phyloP scores from a whole-genome alignment of 2,888 invertebrate genomes.

The Orchestes rusci region DNA sequence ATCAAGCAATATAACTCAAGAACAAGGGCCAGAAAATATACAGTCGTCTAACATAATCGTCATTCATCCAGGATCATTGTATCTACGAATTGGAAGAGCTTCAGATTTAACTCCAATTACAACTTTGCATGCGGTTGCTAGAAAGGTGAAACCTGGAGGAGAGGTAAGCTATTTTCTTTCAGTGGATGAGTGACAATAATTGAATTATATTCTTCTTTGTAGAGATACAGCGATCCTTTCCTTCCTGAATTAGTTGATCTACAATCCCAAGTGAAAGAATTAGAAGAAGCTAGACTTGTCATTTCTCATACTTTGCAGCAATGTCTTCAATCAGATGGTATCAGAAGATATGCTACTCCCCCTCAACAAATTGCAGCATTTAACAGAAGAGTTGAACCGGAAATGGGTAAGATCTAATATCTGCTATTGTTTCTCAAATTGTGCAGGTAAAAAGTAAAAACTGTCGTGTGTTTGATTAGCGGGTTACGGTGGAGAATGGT shows the following conservation, averaged over 20 bases:
- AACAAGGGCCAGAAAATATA: slow-evolving; percentile 50
- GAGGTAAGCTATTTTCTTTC: slow-evolving; percentile 14
- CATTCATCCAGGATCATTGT: slow-evolving; percentile 91
- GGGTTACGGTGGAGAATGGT: slow-evolving; percentile 50
- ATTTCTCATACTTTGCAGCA: slow-evolving; percentile 83
- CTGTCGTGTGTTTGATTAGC: slow-evolving; percentile 7
- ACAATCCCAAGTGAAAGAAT: slow-evolving; percentile 64
- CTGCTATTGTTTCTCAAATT: background rate
- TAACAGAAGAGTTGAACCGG: slow-evolving; percentile 72
- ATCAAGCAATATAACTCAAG: too few species aligned
- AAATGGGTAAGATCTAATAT: slow-evolving; percentile 38
- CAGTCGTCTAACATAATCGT: slow-evolving; percentile 79
- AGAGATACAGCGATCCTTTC: slow-evolving; percentile 40
- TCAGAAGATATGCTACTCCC: slow-evolving; percentile 63
- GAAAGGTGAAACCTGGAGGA: slow-evolving; percentile 51
- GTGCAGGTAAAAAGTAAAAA: background rate
- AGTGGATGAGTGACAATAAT: background rate
- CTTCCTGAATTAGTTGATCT: slow-evolving; percentile 58
- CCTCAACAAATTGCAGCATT: slow-evolving; percentile 85
- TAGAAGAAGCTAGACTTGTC: slow-evolving; percentile 77
- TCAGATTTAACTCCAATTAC: slow-evolving; percentile 83
- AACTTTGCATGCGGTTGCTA: slow-evolving; percentile 78
- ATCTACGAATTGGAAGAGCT: slow-evolving; percentile 83
- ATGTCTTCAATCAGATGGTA: slow-evolving; percentile 74
- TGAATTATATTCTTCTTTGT: background rate